Evolutionary conservation across 2,113 vertebrate species (phyloP), one percentile per base, ranked within the genome.

Genomic region (Sakesphorus luctuosus): DNA sequence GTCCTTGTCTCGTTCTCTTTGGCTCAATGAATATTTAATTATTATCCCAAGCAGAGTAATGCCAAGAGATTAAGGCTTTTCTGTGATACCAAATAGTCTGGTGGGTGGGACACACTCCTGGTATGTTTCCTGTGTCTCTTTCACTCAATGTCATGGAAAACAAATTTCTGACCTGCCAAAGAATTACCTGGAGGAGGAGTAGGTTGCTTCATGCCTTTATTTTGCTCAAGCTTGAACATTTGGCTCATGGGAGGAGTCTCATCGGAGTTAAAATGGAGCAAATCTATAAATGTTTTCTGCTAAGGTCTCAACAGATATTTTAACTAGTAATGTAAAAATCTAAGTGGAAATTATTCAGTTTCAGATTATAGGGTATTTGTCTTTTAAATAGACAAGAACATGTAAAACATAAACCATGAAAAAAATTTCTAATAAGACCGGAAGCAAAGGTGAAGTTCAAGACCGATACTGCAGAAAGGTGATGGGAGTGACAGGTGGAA

Each of bases 21-120:
- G 66, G 20, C 13, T 87, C 71, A 90, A 44, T 25, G 16, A 94
- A 29, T 85, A 72, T 78, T 90, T 94, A 95, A 80, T 93, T 80
- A 88, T 90, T 93, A 95, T 35, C 33, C 49, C 11, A 91, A 13
- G 12, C 26, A 40, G 33, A 82, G 11, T 62, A 78, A 65, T 40
- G 62, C 44, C 87, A 91, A 77, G 25, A 49, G 68, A 80, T 89
- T 62, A 80, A 49, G n/a, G 23, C 3, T 87, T 88, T 89, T 77
- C 36, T 67, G 29, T 4, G 3, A 80, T 86, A 59, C 11, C 36
- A 17, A 40, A 56, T 88, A 80, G 10, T 73, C 50, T 89, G 31
- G 17, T 58, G 50, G 50, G 28, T 78, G 36, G 33, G 26, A 68
- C 9, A 47, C 6, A 13, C 17, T 81, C 13, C 38, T 56, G 26